phyloP scores from a whole-genome alignment of 92 coral and sea anemone species.

The Metridium senile region DNA sequence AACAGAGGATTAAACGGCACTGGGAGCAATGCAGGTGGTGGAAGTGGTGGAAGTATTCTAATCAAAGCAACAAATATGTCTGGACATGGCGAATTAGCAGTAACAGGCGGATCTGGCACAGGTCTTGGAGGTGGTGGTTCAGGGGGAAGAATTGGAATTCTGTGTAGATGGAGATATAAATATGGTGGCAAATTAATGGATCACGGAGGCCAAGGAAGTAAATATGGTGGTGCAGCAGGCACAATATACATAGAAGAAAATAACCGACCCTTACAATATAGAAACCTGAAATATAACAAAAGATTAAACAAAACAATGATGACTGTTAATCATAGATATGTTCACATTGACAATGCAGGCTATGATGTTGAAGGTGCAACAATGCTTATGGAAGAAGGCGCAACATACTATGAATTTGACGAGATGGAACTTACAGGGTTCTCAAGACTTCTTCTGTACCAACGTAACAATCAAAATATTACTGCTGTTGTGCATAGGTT shows the following conservation, averaged over 20 bases:
- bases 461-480: constrained; percentile 37
- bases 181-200: constrained; percentile 63
- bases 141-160: constrained; percentile 67
- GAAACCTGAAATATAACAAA: constrained; percentile 59
- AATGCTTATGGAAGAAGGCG: constrained; percentile 62
- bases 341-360: constrained; percentile 66
- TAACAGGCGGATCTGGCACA: constrained; percentile 58
- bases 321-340: constrained; percentile 59
- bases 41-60: constrained; percentile 68
- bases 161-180: constrained; percentile 60
- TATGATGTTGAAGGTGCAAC: constrained; percentile 55
- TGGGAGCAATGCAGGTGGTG: constrained; percentile 64
- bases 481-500: constrained; percentile 52
- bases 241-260: constrained; percentile 69
- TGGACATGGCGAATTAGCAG: constrained; percentile 67
- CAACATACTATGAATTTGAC: constrained; percentile 58
- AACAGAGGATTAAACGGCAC: constrained; percentile 54
- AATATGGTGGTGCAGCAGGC: constrained; percentile 67
- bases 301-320: constrained; percentile 43
- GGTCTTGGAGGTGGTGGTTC: constrained; percentile 69
- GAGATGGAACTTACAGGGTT: constrained; percentile 67
- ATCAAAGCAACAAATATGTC: constrained; percentile 64
- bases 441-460: constrained; percentile 55
- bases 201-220: constrained; percentile 64
- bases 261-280: constrained; percentile 56